These are phyloP conservation scores for Drosophila melanica DNA, from an alignment of 1,140 invertebrate genomes.

Conservation along the genomic window DNA sequence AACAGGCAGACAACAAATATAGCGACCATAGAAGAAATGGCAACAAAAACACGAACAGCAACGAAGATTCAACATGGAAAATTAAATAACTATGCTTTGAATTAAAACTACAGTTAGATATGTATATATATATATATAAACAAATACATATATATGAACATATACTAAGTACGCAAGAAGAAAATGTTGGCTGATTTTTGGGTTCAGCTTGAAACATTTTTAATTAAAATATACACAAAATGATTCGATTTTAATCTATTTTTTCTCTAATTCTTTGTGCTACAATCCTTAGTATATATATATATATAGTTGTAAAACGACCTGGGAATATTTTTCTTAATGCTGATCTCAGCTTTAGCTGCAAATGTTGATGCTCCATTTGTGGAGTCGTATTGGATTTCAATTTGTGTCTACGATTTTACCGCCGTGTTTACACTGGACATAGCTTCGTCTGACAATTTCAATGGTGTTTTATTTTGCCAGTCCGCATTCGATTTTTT, in stretches of 20 bases:
- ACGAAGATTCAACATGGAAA: conserved; percentile 7
- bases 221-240: too few species aligned
- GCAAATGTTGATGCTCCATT: neutral
- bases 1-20: conserved; percentile 49
- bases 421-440: conserved; percentile 61
- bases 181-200: too few species aligned
- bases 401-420: conserved; percentile 65
- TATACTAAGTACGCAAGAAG: neutral
- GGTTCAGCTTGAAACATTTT: too few species aligned
- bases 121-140: conserved; percentile 3
- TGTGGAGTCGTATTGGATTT: conserved; percentile 46
- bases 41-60: conserved; percentile 25
- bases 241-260: too few species aligned
- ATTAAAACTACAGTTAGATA: conserved; percentile 8
- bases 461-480: conserved; percentile 6
- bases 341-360: conserved; percentile 28
- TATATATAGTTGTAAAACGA: neutral
- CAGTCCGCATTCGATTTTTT: too few species aligned
- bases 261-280: too few species aligned
- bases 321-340: too few species aligned
- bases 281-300: neutral
- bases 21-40: conserved; percentile 23
- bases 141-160: conserved; percentile 3
- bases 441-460: conserved; percentile 32
- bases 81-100: conserved; percentile 14